These are phyloP conservation scores for Mormyrops boulengeri DNA, from an alignment of 2,797 vertebrate genomes.

Conservation along the genomic window DNA sequence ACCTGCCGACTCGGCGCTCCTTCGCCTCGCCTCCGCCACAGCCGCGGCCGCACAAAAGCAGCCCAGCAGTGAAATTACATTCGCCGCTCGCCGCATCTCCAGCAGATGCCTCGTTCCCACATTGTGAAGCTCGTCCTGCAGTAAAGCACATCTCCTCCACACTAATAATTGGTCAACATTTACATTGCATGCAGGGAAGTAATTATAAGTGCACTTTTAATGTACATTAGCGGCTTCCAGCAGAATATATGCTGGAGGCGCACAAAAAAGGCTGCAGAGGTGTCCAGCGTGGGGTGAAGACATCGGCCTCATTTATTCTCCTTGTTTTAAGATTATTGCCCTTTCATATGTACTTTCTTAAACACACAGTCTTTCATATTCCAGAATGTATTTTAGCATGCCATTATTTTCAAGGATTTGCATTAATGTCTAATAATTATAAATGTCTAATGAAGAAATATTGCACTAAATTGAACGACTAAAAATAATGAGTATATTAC, in stretches of 20 bases:
- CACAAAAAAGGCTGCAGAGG: background rate
- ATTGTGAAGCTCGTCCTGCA: slow-evolving; percentile 71
- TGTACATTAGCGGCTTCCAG: slow-evolving; percentile 20
- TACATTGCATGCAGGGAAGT: slow-evolving; percentile 57
- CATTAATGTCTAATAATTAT: background rate
- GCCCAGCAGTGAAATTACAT: slow-evolving; percentile 77
- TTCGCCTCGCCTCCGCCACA: slow-evolving; percentile 77
- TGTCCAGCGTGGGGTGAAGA: background rate
- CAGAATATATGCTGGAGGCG: background rate
- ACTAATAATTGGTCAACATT: slow-evolving; percentile 72
- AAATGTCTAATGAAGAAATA: background rate
- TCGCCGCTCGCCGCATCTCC: slow-evolving; percentile 69
- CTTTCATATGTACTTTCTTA: background rate
- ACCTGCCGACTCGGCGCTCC: slow-evolving; percentile 92
- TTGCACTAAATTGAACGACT: background rate
- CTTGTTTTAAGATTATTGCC: slow-evolving; percentile 12
- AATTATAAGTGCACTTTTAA: slow-evolving; percentile 42
- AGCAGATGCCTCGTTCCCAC: slow-evolving; percentile 81
- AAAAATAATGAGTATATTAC: background rate
- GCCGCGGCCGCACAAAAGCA: slow-evolving; percentile 72
- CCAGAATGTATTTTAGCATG: background rate
- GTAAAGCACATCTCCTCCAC: slow-evolving; percentile 58
- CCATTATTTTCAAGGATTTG: background rate
- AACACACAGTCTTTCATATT: background rate
- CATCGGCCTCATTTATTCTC: slow-evolving; percentile 12